Percentiles rank a stretch among this genome's conserved stretches.
phyloP scores from a whole-genome alignment of 2,888 invertebrate species.

The Apocheima hispidaria region DNA sequence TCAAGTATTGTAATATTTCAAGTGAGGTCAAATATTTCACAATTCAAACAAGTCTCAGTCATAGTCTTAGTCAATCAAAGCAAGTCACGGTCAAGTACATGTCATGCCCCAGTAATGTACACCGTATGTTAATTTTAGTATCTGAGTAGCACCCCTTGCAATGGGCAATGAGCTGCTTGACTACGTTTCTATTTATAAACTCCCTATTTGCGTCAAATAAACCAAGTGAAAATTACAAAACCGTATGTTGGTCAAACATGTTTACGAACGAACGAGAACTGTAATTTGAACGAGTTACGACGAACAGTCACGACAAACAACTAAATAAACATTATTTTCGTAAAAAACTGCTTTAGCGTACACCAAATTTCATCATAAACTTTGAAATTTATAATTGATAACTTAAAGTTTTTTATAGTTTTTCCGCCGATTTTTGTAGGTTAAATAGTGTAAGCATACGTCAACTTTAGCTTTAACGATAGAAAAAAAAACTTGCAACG shows the following conservation, averaged over 20 bases:
- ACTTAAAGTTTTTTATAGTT: slow-evolving; percentile 15
- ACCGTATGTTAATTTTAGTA: no score
- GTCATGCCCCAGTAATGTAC: no score
- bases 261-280: slow-evolving; percentile 40
- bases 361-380: slow-evolving; percentile 9
- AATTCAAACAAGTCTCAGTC: no score
- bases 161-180: no score
- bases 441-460: slow-evolving; percentile 29
- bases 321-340: slow-evolving; percentile 36
- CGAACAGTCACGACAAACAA: slow-evolving; percentile 40
- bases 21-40: no score
- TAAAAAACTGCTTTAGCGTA: slow-evolving; percentile 30
- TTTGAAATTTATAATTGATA: slow-evolving; percentile 25
- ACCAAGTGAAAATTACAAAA: slow-evolving; percentile 39
- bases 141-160: no score
- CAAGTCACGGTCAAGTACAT: no score
- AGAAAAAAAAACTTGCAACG: slow-evolving; percentile 15
- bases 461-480: slow-evolving; percentile 7
- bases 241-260: slow-evolving; percentile 36
- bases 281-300: slow-evolving; percentile 43
- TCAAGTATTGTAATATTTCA: no score
- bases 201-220: slow-evolving; percentile 16
- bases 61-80: no score
- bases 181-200: neutral
- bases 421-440: slow-evolving; percentile 15